A percentile compares a stretch with the other conserved stretches of the same genome.
Evolutionary conservation across 2,888 invertebrate genomes (phyloP).

Genomic region (Lacanobia oleracea): DNA sequence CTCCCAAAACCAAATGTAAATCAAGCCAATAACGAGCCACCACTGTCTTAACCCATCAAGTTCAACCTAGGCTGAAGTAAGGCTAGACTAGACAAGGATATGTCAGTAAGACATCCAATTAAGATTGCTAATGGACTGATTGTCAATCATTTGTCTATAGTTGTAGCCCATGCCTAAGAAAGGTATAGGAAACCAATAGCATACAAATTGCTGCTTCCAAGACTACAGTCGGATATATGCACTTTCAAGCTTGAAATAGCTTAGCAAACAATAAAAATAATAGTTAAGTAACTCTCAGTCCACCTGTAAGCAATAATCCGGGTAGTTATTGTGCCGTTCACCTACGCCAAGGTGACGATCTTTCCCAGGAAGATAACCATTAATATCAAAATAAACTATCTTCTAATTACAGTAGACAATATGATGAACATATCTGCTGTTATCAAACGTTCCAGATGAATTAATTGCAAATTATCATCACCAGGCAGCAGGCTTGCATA

Average conservation of each 20-base stretch:
- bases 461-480: background rate
- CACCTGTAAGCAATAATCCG: too few species aligned
- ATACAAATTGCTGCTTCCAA: constrained; percentile 36
- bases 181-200: constrained; percentile 23
- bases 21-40: background rate
- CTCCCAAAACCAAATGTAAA: constrained; percentile 38
- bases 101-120: constrained; percentile 45
- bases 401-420: too few species aligned
- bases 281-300: too few species aligned
- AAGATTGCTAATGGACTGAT: constrained; percentile 33
- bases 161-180: background rate
- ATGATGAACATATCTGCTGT: background rate
- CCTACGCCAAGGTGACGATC: too few species aligned
- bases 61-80: background rate
- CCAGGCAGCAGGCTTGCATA: background rate
- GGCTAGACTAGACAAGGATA: constrained; percentile 23
- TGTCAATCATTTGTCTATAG: constrained; percentile 53
- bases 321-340: too few species aligned
- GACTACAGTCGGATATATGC: too few species aligned
- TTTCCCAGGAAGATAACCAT: too few species aligned
- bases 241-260: too few species aligned
- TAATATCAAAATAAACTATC: too few species aligned
- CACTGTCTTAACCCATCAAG: constrained; percentile 12
- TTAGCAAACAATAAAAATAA: too few species aligned
- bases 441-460: background rate